phyloP scores from a whole-genome alignment of 2,797 vertebrate species.

The Otolemur crassicaudatus region DNA sequence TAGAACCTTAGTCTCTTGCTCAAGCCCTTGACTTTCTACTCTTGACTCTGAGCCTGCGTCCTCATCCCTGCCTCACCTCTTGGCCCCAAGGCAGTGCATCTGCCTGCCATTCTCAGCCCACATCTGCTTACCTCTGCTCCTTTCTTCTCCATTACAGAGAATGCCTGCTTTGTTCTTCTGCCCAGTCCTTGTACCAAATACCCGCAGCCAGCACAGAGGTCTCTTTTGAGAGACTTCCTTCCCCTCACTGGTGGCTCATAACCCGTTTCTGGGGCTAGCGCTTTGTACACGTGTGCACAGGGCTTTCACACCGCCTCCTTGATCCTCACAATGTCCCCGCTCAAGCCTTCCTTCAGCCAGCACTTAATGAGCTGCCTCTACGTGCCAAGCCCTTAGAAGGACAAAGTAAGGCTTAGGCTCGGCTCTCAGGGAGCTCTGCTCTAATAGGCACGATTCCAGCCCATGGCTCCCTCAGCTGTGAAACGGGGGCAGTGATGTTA shows the following conservation, averaged over 20 bases:
- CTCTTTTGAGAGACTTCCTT: slow-evolving; percentile 14
- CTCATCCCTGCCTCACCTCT: not conserved
- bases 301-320: not conserved
- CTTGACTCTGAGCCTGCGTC: not conserved
- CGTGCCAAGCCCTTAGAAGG: not conserved
- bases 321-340: not conserved
- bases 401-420: not conserved
- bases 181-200: not conserved
- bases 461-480: not conserved
- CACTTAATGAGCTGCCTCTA: not conserved
- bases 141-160: not conserved
- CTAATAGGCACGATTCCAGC: not conserved
- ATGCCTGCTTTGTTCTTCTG: not conserved
- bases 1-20: not conserved
- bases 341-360: not conserved
- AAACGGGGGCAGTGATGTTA: not conserved
- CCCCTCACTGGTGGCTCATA: not conserved
- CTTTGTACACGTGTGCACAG: not conserved
- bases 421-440: not conserved
- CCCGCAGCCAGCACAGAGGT: not conserved
- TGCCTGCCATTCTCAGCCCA: not conserved
- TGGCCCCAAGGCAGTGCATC: not conserved
- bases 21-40: not conserved
- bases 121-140: not conserved
- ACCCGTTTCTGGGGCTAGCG: not conserved